These are phyloP conservation scores for Ferdinandea cuprea DNA, from an alignment of 2,888 invertebrate species.

Conservation along the genomic window DNA sequence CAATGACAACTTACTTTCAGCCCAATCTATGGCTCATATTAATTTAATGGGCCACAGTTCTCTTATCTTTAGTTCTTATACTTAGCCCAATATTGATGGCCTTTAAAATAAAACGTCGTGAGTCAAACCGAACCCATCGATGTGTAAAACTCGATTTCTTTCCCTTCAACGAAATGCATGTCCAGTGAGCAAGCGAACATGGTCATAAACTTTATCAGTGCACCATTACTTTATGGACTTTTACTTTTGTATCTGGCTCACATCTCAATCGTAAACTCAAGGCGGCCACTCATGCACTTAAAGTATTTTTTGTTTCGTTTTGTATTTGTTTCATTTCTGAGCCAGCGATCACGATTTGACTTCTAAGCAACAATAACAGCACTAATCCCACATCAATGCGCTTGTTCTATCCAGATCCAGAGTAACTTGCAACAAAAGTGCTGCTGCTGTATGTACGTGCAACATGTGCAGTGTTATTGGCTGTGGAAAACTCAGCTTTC, in stretches of 20 bases:
- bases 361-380: slow-evolving; percentile 31
- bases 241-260: slow-evolving; percentile 74
- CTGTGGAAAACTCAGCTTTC: slow-evolving; percentile 50
- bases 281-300: slow-evolving; percentile 18
- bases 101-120: slow-evolving; percentile 23
- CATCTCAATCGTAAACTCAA: slow-evolving; percentile 68
- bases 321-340: slow-evolving; percentile 30
- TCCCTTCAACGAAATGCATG: slow-evolving; percentile 55
- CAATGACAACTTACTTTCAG: not conserved
- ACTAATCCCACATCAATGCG: slow-evolving; percentile 25
- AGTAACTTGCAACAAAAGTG: not conserved
- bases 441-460: slow-evolving; percentile 12
- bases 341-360: slow-evolving; percentile 62
- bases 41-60: slow-evolving; percentile 1
- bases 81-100: not conserved
- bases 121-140: slow-evolving; percentile 23
- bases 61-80: not conserved
- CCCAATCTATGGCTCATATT: slow-evolving; percentile 20
- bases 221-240: slow-evolving; percentile 66
- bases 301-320: slow-evolving; percentile 14
- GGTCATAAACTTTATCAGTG: slow-evolving; percentile 54
- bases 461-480: not conserved
- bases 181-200: slow-evolving; percentile 31
- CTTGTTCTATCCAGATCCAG: slow-evolving; percentile 39
- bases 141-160: slow-evolving; percentile 37